These are phyloP conservation scores for Acanthornis magna DNA, from an alignment of 2,797 vertebrate species.

Conservation along the genomic window DNA sequence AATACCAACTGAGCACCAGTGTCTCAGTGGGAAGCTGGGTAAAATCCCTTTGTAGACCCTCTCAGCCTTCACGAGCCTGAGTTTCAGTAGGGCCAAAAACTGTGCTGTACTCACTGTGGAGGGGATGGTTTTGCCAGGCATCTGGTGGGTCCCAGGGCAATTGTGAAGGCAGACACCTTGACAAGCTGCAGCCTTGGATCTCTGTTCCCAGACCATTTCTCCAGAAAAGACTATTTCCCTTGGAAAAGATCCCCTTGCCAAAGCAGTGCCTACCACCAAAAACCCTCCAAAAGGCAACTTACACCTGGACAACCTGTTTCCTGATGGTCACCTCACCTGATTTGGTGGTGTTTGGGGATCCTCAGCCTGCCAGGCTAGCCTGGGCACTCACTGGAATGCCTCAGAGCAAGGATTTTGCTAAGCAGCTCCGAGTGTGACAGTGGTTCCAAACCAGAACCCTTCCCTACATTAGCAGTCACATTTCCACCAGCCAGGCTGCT, in stretches of 20 bases:
- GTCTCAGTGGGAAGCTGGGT: rapidly evolving
- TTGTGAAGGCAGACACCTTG: not conserved
- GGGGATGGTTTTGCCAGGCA: not conserved
- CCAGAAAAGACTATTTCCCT: not conserved
- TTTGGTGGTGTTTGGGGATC: not conserved
- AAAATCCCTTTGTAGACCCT: not conserved
- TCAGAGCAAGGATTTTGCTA: not conserved
- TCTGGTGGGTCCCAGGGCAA: not conserved
- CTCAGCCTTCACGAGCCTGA: rapidly evolving
- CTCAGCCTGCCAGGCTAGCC: not conserved
- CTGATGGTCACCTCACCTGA: not conserved
- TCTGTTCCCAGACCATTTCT: not conserved
- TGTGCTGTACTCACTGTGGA: rapidly evolving
- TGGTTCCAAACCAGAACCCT: not conserved
- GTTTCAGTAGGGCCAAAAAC: not conserved
- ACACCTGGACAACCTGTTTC: not conserved
- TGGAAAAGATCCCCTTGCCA: not conserved
- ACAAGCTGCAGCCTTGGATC: not conserved
- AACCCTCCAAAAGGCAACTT: not conserved
- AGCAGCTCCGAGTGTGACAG: not conserved
- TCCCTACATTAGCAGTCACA: not conserved
- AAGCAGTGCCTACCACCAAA: not conserved
- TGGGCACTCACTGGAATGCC: not conserved
- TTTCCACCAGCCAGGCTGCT: not conserved
- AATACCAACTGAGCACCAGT: not conserved